A percentile compares a stretch with the other conserved stretches of the same genome.
Evolutionary conservation across 2,113 vertebrate species (phyloP).

Genomic region (Phaetusa simplex): DNA sequence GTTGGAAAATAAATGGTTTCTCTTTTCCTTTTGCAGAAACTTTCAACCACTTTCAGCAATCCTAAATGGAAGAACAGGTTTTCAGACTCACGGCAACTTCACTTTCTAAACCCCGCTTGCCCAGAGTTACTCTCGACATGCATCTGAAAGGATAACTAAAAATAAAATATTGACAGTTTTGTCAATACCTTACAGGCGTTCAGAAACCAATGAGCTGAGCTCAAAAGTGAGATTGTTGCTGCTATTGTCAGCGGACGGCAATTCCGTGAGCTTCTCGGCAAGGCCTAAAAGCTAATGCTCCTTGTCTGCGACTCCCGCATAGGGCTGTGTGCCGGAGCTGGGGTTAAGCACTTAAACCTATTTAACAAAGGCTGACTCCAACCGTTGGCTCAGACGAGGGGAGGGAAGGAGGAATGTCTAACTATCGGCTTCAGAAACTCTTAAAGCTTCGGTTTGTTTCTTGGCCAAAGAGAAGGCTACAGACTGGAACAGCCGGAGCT

Average conservation of each 20-base stretch:
- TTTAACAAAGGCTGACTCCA: not conserved
- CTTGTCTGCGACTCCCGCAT: not conserved
- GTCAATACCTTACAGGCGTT: not conserved
- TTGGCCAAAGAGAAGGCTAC: not conserved
- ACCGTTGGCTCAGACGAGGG: rapidly evolving
- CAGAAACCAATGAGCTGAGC: not conserved
- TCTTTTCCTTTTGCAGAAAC: slow-evolving; percentile 12
- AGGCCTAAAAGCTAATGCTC: not conserved
- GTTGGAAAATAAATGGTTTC: not conserved
- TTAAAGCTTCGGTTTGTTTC: not conserved
- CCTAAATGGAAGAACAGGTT: not conserved
- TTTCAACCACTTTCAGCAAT: not conserved
- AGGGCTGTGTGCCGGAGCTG: not conserved
- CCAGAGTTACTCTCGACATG: not conserved
- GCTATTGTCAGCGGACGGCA: not conserved
- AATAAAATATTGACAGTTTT: not conserved
- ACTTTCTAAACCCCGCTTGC: not conserved
- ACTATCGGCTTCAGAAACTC: not conserved
- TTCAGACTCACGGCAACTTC: not conserved
- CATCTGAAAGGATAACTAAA: slow-evolving; percentile 14
- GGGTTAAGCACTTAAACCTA: not conserved
- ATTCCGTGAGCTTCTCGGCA: not conserved
- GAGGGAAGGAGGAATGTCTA: not conserved
- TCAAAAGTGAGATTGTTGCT: not conserved
- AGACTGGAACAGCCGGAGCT: not conserved